Evolutionary conservation across 2,113 vertebrate genomes (phyloP).

Genomic region (Paradoxurus hermaphroditus): DNA sequence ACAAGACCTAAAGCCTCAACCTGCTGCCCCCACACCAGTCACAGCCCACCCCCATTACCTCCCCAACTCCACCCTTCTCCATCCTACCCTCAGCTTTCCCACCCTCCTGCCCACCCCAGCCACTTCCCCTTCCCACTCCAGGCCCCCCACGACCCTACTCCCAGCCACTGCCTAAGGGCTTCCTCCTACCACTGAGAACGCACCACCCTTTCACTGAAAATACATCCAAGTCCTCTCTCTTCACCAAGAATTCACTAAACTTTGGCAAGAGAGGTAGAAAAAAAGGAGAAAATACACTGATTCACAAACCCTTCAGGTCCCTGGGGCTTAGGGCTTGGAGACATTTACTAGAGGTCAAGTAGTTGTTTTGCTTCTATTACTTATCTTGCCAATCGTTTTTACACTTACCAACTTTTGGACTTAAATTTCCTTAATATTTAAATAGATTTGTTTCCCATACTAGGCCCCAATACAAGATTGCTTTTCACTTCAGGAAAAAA

Average conservation of each 20-base stretch:
- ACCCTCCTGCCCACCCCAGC: not conserved
- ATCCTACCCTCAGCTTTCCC: not conserved
- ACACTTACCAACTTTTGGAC: not conserved
- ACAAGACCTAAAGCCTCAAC: not conserved
- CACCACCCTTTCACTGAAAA: not conserved
- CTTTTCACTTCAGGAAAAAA: not conserved
- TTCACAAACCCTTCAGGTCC: not conserved
- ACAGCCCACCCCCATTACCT: not conserved
- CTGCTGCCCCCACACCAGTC: no score
- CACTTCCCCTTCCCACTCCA: not conserved
- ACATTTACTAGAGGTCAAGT: not conserved
- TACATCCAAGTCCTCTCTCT: no score
- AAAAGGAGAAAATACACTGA: not conserved
- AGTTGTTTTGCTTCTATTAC: not conserved
- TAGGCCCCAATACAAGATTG: not conserved
- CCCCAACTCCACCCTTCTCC: not conserved
- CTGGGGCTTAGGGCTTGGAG: not conserved
- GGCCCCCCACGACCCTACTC: not conserved
- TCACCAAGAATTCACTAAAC: not conserved
- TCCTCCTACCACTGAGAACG: not conserved
- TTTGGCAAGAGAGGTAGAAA: not conserved
- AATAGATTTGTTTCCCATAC: not conserved
- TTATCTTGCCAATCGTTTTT: not conserved
- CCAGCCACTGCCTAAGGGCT: not conserved
- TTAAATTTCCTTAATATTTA: not conserved